Conservation (phyloP, 2,888 invertebrate species). For the Brachyptera putata region DNA sequence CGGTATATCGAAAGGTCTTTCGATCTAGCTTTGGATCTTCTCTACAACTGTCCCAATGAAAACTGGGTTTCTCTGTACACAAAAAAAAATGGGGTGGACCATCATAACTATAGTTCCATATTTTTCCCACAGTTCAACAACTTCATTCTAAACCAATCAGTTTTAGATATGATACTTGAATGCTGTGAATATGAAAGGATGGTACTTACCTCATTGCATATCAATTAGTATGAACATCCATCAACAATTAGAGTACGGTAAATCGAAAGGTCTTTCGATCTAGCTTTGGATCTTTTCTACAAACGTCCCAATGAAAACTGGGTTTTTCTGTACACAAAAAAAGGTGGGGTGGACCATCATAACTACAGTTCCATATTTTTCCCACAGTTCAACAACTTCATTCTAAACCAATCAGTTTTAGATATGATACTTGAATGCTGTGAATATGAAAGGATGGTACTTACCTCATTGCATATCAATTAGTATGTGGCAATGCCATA, state of each 20-base stretch:
- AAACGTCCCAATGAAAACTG: no score
- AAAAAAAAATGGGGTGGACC: no score
- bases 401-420: background rate
- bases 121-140: constrained; percentile 8
- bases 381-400: constrained; percentile 7
- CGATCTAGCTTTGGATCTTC: no score
- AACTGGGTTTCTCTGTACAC: no score
- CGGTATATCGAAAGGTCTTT: background rate
- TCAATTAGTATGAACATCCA: background rate
- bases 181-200: constrained; percentile 13
- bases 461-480: constrained; percentile 13
- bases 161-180: constrained; percentile 14
- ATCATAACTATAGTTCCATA: no score
- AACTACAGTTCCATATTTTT: no score
- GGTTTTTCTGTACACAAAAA: no score
- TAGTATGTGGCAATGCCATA: constrained; percentile 15
- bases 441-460: constrained; percentile 9
- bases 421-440: constrained; percentile 12
- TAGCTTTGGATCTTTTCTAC: no score
- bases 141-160: background rate
- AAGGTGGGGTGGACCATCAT: no score
- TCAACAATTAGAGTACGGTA: background rate
- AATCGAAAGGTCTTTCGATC: background rate
- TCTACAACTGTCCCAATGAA: no score
- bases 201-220: constrained; percentile 16